Conservation (phyloP, 2,888 invertebrate species). For the Masnerella sp. region DNA sequence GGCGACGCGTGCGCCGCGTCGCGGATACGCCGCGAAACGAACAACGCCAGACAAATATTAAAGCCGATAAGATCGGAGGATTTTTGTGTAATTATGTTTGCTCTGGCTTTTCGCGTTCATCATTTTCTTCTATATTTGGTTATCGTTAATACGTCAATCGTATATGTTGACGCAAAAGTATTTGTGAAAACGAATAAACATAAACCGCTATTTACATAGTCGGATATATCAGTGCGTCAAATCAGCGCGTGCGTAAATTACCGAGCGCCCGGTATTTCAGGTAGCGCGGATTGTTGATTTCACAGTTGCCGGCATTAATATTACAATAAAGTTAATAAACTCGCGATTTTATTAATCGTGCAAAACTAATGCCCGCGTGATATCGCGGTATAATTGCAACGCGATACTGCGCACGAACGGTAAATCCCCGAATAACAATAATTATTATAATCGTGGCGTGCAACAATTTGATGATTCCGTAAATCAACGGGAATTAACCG, state of each 20-base stretch:
- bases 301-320: constrained; percentile 1
- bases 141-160: constrained; percentile 9
- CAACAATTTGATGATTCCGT: constrained; percentile 14
- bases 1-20: too few relatives aligned
- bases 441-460: too few relatives aligned
- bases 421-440: constrained; percentile 11
- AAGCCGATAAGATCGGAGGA: constrained; percentile 17
- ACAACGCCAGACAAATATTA: too few relatives aligned
- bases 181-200: constrained; percentile 18
- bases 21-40: too few relatives aligned
- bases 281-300: constrained; percentile 3
- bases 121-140: background rate
- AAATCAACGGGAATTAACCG: constrained; percentile 6
- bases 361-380: constrained; percentile 6
- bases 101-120: background rate
- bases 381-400: background rate
- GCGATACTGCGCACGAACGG: background rate
- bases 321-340: constrained; percentile 11
- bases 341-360: constrained; percentile 10
- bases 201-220: background rate
- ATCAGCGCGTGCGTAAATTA: background rate
- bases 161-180: constrained; percentile 15
- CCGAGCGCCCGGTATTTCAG: background rate
- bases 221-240: background rate
- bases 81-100: constrained; percentile 7